Evolutionary conservation across 2,888 invertebrate genomes (phyloP), one percentile per base, ranked within the genome.

Genomic region (Melanargia galathea): DNA sequence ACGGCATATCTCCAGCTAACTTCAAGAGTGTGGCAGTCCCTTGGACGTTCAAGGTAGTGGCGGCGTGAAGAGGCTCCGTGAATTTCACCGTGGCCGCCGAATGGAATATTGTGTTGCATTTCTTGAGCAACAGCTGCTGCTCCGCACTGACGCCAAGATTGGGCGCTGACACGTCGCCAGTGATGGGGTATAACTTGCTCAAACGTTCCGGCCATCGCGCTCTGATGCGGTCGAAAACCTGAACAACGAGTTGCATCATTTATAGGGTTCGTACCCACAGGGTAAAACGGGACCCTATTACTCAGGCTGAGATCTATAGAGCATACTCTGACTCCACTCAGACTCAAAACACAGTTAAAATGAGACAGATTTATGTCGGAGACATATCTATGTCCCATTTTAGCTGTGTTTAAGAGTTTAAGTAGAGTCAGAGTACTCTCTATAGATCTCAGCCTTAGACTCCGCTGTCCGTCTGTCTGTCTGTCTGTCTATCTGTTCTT

Each of bases 41-140:
- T 54, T 96, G 93, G 0, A 98, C 96, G 83, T 99, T 99, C 77
- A 98, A 93, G 62, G 95, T 94, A 0, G 98, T 94, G 0, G 99
- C 97, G 2, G 95, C 93, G 82, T 96, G 96, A 26, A 99, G 92
- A 0, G 96, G 95, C 79, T 99, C 99, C 73, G 98, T 96, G 82
- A 99, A 99, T 74, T 96, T 94, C 18, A 99, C 97, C 0, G 99
- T 99, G 0, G 99, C 99, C 0, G 99, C 99, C 22, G 97, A 97
- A 83, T 99, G 99, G 85, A 99, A 97, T 60, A 99, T 96, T 13
- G 97, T 93, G 40, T 97, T 94, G 13, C 98, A 96, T 52, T 94
- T 93, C 5, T 93, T 92, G 16, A 97, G 81, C 66, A 93, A 86
- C 46, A 86, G 84, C 59, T 93, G 93, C 77, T 96, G 96, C 4